A percentile compares a stretch with the other conserved stretches of the same genome.
phyloP scores from a whole-genome alignment of 2,797 vertebrate species.

The Heteromormyrus szaboi region DNA sequence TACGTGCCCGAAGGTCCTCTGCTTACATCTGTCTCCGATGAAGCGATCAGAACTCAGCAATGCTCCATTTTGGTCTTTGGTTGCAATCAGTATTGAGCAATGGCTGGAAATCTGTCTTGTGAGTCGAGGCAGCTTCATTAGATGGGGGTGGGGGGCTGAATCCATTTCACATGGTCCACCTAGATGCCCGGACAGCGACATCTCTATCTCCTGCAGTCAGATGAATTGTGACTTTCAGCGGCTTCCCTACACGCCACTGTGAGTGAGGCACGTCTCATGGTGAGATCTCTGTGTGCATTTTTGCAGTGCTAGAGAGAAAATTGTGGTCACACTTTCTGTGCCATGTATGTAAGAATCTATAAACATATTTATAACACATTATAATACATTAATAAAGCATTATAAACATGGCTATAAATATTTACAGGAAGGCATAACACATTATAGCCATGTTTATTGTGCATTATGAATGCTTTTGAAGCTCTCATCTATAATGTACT shows the following conservation, averaged over 20 bases:
- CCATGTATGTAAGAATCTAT: neutral
- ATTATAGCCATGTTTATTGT: neutral
- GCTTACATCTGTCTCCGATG: neutral
- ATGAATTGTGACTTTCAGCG: neutral
- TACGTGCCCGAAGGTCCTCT: neutral
- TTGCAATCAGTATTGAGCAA: conserved; percentile 3
- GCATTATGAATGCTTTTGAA: neutral
- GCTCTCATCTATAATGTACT: neutral
- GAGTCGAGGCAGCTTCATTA: conserved; percentile 15
- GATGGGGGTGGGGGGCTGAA: neutral
- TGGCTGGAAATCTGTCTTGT: conserved; percentile 21
- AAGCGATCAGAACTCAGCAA: conserved; percentile 11
- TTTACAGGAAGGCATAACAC: neutral
- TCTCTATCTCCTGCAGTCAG: neutral
- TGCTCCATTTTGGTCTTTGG: neutral
- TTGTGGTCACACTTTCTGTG: neutral
- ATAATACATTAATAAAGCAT: neutral
- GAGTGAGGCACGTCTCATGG: neutral
- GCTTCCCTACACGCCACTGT: neutral
- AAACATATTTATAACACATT: neutral
- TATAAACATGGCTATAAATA: neutral
- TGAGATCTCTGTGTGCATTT: neutral
- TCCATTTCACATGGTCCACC: neutral
- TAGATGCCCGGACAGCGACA: neutral
- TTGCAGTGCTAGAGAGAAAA: neutral